These are phyloP conservation scores for Hydrocynus forskahlii DNA, from an alignment of 2,797 vertebrate species.

Conservation along the genomic window DNA sequence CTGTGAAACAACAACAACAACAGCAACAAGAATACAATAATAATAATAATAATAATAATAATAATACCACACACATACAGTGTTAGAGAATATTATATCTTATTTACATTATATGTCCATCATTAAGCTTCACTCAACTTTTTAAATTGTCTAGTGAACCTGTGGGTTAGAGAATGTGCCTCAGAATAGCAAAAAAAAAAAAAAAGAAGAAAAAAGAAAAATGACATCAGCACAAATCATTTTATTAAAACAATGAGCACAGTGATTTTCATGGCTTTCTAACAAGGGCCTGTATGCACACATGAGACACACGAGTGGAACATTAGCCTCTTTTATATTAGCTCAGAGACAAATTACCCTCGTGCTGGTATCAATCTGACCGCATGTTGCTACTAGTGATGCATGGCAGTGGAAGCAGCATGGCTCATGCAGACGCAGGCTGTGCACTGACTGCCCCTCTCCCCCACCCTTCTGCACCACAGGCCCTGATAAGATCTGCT, in stretches of 20 bases:
- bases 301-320: constrained; percentile 8
- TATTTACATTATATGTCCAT: not conserved
- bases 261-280: not conserved
- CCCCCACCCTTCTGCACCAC: constrained; percentile 40
- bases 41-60: too few species aligned
- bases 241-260: constrained; percentile 1
- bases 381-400: constrained; percentile 43
- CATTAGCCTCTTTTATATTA: constrained; percentile 25
- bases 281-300: not conserved
- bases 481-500: constrained; percentile 55
- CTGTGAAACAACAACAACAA: too few species aligned
- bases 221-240: not conserved
- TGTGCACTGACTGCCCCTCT: constrained; percentile 4
- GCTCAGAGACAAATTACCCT: constrained; percentile 4
- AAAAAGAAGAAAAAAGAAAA: not conserved
- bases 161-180: not conserved
- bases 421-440: constrained; percentile 20
- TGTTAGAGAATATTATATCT: too few species aligned
- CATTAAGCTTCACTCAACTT: not conserved
- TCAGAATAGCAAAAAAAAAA: not conserved
- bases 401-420: constrained; percentile 39
- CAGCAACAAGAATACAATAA: too few species aligned
- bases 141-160: not conserved
- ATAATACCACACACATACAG: too few species aligned
- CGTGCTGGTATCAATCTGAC: constrained; percentile 31